Evolutionary conservation across 2,888 invertebrate genomes (phyloP).

Genomic region (Tenodera sinensis): DNA sequence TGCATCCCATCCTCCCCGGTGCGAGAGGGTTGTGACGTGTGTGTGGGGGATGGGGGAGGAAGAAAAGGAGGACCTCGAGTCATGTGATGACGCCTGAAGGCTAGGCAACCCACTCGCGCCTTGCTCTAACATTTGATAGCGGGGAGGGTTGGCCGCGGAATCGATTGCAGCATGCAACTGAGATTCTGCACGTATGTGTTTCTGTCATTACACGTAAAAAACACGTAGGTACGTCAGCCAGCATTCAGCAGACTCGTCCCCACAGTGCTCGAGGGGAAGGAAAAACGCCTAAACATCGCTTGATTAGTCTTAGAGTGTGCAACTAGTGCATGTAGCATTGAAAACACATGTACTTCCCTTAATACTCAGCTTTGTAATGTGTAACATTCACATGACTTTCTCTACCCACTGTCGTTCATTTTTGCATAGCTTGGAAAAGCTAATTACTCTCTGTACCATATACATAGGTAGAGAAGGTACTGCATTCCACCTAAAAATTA

Average conservation of each 20-base stretch:
- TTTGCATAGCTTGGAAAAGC: too few species aligned
- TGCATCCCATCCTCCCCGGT: neutral
- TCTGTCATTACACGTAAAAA: neutral
- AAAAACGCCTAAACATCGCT: neutral
- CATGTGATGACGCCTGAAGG: slow-evolving; percentile 23
- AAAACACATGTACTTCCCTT: too few species aligned
- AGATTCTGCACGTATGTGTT: neutral
- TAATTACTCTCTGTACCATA: too few species aligned
- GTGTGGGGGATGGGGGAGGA: neutral
- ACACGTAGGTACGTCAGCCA: neutral
- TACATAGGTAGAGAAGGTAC: too few species aligned
- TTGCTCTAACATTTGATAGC: neutral
- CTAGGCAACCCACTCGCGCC: slow-evolving; percentile 14
- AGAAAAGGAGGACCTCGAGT: neutral
- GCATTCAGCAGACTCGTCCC: neutral
- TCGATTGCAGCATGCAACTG: slow-evolving; percentile 17
- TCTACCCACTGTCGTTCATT: too few species aligned
- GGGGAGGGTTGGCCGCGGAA: neutral
- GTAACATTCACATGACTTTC: too few species aligned
- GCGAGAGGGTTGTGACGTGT: neutral
- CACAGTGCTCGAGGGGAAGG: neutral
- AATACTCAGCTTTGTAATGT: too few species aligned
- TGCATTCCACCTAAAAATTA: too few species aligned
- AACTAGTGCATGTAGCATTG: too few species aligned
- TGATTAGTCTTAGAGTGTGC: neutral